A percentile compares a stretch with the other conserved stretches of the same genome.
Conservation (phyloP, 2,113 vertebrate species). For the Callochromis pleurospilus region DNA sequence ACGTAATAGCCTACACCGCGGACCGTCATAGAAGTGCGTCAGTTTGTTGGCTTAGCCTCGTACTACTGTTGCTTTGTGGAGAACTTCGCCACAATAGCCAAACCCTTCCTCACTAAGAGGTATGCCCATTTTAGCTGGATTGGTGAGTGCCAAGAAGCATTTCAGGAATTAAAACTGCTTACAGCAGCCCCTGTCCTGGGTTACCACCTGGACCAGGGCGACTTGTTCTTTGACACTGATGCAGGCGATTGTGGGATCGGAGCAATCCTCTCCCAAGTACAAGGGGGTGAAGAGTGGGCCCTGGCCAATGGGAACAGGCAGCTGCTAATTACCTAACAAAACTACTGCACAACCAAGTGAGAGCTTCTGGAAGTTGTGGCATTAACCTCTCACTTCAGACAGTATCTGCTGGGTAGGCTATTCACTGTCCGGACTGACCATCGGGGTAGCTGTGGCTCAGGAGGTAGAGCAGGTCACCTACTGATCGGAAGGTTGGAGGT, state of each 20-base stretch:
- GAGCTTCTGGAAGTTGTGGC: neutral
- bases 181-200: neutral
- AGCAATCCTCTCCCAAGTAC: neutral
- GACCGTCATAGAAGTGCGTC: neutral
- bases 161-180: neutral
- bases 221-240: neutral
- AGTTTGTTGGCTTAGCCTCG: neutral
- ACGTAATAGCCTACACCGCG: neutral
- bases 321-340: neutral
- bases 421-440: neutral
- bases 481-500: neutral
- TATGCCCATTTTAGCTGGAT: neutral
- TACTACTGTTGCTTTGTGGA: neutral
- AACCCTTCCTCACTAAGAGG: neutral
- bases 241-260: neutral
- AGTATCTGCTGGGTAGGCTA: neutral
- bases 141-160: neutral
- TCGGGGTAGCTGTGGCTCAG: neutral
- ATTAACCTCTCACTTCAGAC: neutral
- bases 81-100: neutral
- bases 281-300: neutral
- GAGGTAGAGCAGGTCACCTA: neutral
- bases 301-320: neutral
- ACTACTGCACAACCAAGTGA: neutral
- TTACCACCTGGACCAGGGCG: neutral